Base-by-base conservation (phyloP, 2,797 vertebrate species). In the Neomorphus geoffroyi region DNA sequence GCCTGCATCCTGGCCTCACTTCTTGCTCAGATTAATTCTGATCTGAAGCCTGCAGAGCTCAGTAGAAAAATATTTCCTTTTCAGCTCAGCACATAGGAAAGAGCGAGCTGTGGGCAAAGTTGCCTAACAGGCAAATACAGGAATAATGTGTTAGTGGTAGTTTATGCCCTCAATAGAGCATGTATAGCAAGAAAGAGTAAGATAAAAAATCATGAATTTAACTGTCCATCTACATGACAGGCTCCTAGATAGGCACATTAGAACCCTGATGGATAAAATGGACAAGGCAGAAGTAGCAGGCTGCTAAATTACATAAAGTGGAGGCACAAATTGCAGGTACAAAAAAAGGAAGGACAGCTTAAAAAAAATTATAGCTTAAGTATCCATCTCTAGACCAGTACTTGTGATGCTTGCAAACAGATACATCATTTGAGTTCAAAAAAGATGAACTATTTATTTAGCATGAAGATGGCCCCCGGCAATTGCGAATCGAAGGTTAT, bases 401-500 rank as follows among this genome's bases (percentile, higher is more conserved):
- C 23, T 73, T 54, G 16, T 71, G 78, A 71, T 73, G 82, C 78
- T 82, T 88, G 67, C 83, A 87, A 90, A 90, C 69, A 81, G 75
- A 90, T 92, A 32, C 5, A 94, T 87, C 90, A 94, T 87, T 73
- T 73, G 74, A 72, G 90, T 86, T 78, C 67, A 37, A 74, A 91
- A 79, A 71, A 92, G 88, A 93, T 74, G 71, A 94, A 93, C 90
- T 92, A 65, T 92, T 93, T 94, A 87, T 94, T 94, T 92, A 89
- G 64, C 60, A 22, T 58, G 86, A 89, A 83, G 81, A 83, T 89
- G 78, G 81, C 90, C 88, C 91, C 61, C 4, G 1, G 88, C 86
- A 92, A 66, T 62, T 74, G 92, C 45, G 90, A 94, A 96, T 95
- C n/a, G 43, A 89, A 96, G 96, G 95, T 80, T 90, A 88, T 72